Evolutionary conservation across 2,888 invertebrate species (phyloP), one percentile per base, ranked within the genome.

Genomic region (Polia nebulosa): DNA sequence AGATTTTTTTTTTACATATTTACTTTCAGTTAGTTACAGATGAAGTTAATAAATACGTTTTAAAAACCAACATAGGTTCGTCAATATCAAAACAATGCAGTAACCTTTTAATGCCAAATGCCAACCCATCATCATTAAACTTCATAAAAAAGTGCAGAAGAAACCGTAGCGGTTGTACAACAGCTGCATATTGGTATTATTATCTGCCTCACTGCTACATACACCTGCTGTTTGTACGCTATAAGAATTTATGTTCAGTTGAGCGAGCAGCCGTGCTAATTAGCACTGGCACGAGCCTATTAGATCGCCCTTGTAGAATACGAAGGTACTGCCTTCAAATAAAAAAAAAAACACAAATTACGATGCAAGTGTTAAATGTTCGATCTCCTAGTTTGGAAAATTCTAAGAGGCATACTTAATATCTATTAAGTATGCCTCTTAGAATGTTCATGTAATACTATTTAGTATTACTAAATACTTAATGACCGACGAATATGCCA

Each of bases 161-260:
- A 80, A 78, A 75, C 73, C 65, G 80, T 9, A 58, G 72, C 64
- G 85, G 90, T 89, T 91, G 81, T 59, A 73, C 70, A 85, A 80
- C 93, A 93, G 90, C 92, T 92, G 93, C 88, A 80, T 65, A 65
- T 72, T 58, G 61, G 5, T 32, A 32, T 11, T 76, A 81, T 80
- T 81, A 75, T 32, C 27, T 9, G 5, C 56, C 32, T 69, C 65
- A 75, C 71, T 68, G 72, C 61, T 62, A 55, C 53, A 34, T 59
- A 67, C 77, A 80, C 79, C 93, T 92, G 90, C 91, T 90, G 89
- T 85, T 78, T 76, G 29, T 56, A 27, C 27, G 27, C 25, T 72
- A 65, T 80, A 83, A 59, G 45, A 75, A n/a, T n/a, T 84, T 84
- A 80, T 72, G 67, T 80, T 69, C 68, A 58, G 58, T 68, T 67